Evolutionary conservation across 2,888 invertebrate species (phyloP).

Genomic region (Caenorhabditis sulstoni): DNA sequence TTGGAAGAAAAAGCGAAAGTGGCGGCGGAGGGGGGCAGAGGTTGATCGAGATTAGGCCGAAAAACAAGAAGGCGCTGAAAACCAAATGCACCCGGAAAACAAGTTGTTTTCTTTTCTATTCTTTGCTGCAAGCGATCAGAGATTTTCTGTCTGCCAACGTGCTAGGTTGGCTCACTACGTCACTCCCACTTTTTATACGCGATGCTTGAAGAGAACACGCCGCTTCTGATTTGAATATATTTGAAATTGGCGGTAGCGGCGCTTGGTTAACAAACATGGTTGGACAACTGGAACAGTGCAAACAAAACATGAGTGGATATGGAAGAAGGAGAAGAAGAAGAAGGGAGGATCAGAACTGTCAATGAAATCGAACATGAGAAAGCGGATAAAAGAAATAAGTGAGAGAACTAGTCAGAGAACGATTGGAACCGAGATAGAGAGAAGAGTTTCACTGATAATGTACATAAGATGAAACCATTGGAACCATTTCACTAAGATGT

Average conservation of each 20-base stretch:
- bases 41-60: conserved; percentile 1
- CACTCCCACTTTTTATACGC: conserved; percentile 32
- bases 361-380: conserved; percentile 24
- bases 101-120: conserved; percentile 31
- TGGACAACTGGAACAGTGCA: conserved; percentile 60
- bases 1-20: conserved; percentile 13
- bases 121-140: conserved; percentile 19
- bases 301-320: conserved; percentile 49
- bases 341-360: conserved; percentile 39
- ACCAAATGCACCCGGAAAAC: conserved; percentile 43
- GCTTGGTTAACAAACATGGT: conserved; percentile 55
- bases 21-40: conserved; percentile 21
- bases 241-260: conserved; percentile 44
- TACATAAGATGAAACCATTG: conserved; percentile 1
- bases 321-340: too few species aligned
- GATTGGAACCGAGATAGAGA: conserved; percentile 5
- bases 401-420: conserved; percentile 33
- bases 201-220: conserved; percentile 4
- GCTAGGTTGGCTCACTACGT: conserved; percentile 38
- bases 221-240: conserved; percentile 52
- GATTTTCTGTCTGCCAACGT: conserved; percentile 28
- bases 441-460: conserved; percentile 29
- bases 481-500: conserved; percentile 23
- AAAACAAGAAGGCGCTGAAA: conserved; percentile 12
- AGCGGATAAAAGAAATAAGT: conserved; percentile 22